Conservation (phyloP, 2,113 vertebrate species). For the Carlito syrichta region DNA sequence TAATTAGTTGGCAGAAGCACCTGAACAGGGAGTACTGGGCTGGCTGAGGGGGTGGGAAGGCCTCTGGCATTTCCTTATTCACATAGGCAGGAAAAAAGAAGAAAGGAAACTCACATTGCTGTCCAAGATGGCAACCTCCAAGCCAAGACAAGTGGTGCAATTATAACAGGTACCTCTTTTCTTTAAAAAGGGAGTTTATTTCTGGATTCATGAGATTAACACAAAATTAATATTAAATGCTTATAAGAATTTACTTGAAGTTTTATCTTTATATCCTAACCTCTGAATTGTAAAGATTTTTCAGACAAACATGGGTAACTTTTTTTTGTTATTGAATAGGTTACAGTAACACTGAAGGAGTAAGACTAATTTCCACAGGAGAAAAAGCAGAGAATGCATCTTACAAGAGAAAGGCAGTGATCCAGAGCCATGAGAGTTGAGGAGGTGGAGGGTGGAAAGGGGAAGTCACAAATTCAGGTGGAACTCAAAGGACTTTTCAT, state of each 20-base stretch:
- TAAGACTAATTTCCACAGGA: not conserved
- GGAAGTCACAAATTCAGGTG: slow-evolving; percentile 29
- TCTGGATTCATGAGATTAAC: slow-evolving; percentile 35
- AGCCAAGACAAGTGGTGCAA: slow-evolving; percentile 43
- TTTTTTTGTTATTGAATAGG: not conserved
- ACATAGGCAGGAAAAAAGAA: slow-evolving; percentile 41
- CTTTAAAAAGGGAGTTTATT: slow-evolving; percentile 34
- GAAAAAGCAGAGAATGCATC: not conserved
- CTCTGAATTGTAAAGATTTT: slow-evolving; percentile 20
- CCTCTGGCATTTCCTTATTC: slow-evolving; percentile 70
- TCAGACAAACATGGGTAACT: not conserved
- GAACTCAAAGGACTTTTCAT: slow-evolving; percentile 21
- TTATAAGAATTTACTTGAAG: slow-evolving; percentile 16
- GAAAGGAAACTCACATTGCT: slow-evolving; percentile 54
- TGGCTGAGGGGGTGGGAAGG: slow-evolving; percentile 73
- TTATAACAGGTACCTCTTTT: slow-evolving; percentile 1
- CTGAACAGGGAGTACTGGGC: slow-evolving; percentile 65
- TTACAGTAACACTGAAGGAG: not conserved
- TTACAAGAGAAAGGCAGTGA: not conserved
- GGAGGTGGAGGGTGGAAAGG: not conserved
- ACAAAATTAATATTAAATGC: slow-evolving; percentile 29
- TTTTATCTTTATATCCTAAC: not conserved
- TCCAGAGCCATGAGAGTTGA: not conserved
- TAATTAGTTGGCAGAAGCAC: slow-evolving; percentile 78
- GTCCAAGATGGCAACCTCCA: slow-evolving; percentile 70